Base-by-base conservation (phyloP, 2,888 invertebrate species). In the Eustalomyia histrio region DNA sequence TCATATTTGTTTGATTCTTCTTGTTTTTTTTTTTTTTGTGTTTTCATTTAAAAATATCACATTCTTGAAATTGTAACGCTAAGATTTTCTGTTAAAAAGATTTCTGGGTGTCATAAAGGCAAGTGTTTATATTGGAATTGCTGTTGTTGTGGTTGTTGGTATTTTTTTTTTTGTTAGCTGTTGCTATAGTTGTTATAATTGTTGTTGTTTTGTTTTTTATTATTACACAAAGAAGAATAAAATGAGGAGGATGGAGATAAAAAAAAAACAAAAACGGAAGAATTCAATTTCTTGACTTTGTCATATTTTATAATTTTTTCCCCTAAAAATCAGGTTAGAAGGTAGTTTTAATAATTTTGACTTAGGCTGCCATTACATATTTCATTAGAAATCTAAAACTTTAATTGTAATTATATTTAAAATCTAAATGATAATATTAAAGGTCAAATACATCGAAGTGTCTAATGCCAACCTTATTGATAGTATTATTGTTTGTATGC, bases 241-340 rank as follows among this genome's bases (percentile, higher is more conserved):
- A 7, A 24, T 3, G 47, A 12, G 24, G 18, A 21, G 57, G 50
- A 14, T 64, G n/a, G n/a, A n/a, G n/a, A n/a, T n/a, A 12, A 9
- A 35, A 53, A 39, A 21, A 4, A 18, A 65, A 72, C 17, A 79
- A 24, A 24, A 69, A 58, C 50, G 33, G 61, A 76, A 76, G 72
- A 69, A 64, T 68, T 73, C 21, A 55, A 65, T 71, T 76, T 69
- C 69, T 74, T 74, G 67, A 80, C 64, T 69, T 76, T 69, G 65
- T 65, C 64, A 69, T 61, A 67, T 64, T 50, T 68, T 47, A 10
- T 53, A 47, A 57, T 33, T 63, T 61, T 71, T 33, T 43, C 10
- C 55, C n/a, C n/a, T n/a, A n/a, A n/a, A n/a, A n/a, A n/a, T n/a
- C n/a, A n/a, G n/a, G n/a, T n/a, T n/a, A n/a, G n/a, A n/a, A n/a